Percentiles rank a stretch among this genome's conserved stretches.
phyloP scores from a whole-genome alignment of 2,113 vertebrate genomes.

The Corvus moneduloides region DNA sequence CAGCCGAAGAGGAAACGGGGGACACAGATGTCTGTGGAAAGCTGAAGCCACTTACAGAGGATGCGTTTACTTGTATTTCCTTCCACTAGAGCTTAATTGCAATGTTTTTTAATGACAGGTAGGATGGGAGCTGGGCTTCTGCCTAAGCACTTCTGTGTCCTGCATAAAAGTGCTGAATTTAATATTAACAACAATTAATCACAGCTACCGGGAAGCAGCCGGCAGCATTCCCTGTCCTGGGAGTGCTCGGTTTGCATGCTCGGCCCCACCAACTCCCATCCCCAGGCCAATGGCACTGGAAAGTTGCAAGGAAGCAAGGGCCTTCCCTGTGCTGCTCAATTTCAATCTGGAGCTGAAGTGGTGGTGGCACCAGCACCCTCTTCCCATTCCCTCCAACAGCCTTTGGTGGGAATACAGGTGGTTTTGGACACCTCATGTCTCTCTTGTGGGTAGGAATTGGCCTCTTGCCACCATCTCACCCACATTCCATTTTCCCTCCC shows the following conservation, averaged over 20 bases:
- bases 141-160: neutral
- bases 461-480: neutral
- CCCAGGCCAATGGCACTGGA: neutral
- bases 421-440: neutral
- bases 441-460: rapidly evolving
- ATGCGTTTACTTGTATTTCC: conserved; percentile 2
- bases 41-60: conserved; percentile 17
- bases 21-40: conserved; percentile 2
- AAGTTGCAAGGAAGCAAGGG: neutral
- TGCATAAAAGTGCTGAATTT: neutral
- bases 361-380: rapidly evolving
- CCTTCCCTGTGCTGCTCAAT: neutral
- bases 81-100: conserved; percentile 5
- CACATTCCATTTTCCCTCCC: neutral
- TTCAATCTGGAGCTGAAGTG: neutral
- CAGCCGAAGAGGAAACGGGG: neutral
- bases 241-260: rapidly evolving
- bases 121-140: neutral
- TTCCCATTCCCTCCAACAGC: neutral
- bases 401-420: neutral
- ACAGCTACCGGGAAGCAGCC: neutral
- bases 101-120: neutral
- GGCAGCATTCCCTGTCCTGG: rapidly evolving
- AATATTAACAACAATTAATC: conserved; percentile 15
- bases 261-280: neutral